Evolutionary conservation across 2,113 vertebrate genomes (phyloP), one percentile per base, ranked within the genome.

Genomic region (Pangasianodon gigas): DNA sequence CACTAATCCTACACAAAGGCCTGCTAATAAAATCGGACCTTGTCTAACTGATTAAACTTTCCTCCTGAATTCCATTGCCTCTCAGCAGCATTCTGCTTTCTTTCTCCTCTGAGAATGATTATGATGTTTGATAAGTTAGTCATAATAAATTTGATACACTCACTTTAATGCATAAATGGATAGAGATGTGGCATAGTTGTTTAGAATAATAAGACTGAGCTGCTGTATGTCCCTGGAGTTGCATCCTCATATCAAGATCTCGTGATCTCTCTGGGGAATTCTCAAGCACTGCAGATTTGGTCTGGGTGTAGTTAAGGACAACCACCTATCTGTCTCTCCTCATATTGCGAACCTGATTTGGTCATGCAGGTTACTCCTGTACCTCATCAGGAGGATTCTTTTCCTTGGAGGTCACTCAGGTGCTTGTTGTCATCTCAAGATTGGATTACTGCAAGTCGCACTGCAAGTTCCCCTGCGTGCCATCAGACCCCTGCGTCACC

Each of bases 141-240:
- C 84, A 88, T 87, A 84, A 89, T 19, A 88, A 7, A 44, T 85
- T 56, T 71, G 71, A 24, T 69, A 13, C 37, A 51, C 81, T 62
- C 67, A 44, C 26, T 32, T 37, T 65, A 37, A 16, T 69, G 48
- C 48, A 74, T 32, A 71, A 26, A 14, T 71, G 51, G 77, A 82
- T 51, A 85, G 37, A 67, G 60, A 58, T 74, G 54, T 51, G 37
- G 62, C 10, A 48, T 26, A 54, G 3, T 11, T 69, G 32, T 37
- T 52, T 87, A 9, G 10, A 60, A 16, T 80, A 79, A 48, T 48
- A 79, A 26, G 3, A 79, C 3, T 8, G 71, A 44, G 18, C 37
- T 69, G 67, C 29, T 71, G 4, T 71, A 37, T 32, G 16, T 71
- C 14, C 69, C 13, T 71, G 32, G n/a, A 71, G 69, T 77, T 46